Percentiles rank a stretch among this genome's conserved stretches.
Evolutionary conservation across 2,888 invertebrate species (phyloP).

Genomic region (Amblyteles armatorius): DNA sequence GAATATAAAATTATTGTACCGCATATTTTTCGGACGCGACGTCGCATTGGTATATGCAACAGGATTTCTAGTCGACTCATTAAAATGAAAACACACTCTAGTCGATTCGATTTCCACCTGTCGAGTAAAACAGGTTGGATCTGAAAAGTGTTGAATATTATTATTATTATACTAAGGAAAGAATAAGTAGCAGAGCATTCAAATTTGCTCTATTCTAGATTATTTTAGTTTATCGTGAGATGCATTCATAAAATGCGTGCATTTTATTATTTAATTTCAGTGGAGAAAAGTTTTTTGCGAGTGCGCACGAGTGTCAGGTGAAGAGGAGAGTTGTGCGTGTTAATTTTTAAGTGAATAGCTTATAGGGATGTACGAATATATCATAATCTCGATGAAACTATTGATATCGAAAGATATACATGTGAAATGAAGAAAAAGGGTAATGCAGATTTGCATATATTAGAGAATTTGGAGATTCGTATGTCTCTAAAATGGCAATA

Average conservation of each 20-base stretch:
- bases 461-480: conserved; percentile 57
- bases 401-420: conserved; percentile 25
- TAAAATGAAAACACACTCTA: conserved; percentile 75
- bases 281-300: conserved; percentile 25
- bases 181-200: conserved; percentile 52
- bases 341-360: conserved; percentile 53
- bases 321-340: conserved; percentile 52
- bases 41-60: conserved; percentile 59
- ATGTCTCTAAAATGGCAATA: conserved; percentile 63
- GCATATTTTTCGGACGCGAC: conserved; percentile 27
- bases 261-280: conserved; percentile 35
- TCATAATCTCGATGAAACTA: conserved; percentile 42
- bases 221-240: conserved; percentile 37
- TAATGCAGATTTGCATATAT: conserved; percentile 54
- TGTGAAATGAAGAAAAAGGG: conserved; percentile 40
- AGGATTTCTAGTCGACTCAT: conserved; percentile 81
- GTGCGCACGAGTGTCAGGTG: conserved; percentile 25
- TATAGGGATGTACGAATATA: conserved; percentile 58
- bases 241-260: conserved; percentile 61
- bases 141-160: conserved; percentile 53
- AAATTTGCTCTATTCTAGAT: conserved; percentile 49
- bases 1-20: conserved; percentile 50
- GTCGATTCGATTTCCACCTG: conserved; percentile 76
- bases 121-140: conserved; percentile 59
- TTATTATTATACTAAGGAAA: conserved; percentile 46